These are phyloP conservation scores for human DNA, from an alignment of 2,113 vertebrate species.

Conservation along the genomic window DNA sequence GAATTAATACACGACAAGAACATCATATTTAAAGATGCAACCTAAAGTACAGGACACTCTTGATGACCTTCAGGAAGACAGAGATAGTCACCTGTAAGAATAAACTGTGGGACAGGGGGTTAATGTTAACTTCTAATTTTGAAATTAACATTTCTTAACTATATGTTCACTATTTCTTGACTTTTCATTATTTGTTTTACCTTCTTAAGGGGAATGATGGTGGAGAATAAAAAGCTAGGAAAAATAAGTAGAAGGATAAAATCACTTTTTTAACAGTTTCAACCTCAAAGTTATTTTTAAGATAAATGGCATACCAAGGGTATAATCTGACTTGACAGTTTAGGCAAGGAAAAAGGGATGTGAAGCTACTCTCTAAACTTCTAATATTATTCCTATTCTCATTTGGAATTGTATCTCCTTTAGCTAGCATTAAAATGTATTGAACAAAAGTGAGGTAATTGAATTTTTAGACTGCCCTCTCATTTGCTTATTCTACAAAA, in stretches of 20 bases:
- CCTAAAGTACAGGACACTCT: background rate
- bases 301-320: conserved; percentile 77
- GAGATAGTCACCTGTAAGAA: background rate
- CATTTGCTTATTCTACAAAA: background rate
- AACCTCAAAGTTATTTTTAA: conserved; percentile 78
- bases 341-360: background rate
- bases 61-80: background rate
- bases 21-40: background rate
- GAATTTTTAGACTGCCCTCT: background rate
- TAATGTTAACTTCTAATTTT: background rate
- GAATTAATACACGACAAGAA: background rate
- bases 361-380: background rate
- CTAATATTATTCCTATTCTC: background rate
- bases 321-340: background rate
- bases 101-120: background rate
- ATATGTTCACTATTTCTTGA: conserved; percentile 52
- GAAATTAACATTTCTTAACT: background rate
- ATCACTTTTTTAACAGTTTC: conserved; percentile 74
- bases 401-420: background rate
- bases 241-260: conserved; percentile 68
- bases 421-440: background rate
- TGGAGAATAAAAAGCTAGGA: conserved; percentile 70
- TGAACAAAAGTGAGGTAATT: background rate
- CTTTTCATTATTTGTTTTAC: conserved; percentile 59
- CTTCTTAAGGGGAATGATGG: conserved; percentile 67